Evolutionary conservation across 2,888 invertebrate species (phyloP).

Genomic region (Argyresthia albistria): DNA sequence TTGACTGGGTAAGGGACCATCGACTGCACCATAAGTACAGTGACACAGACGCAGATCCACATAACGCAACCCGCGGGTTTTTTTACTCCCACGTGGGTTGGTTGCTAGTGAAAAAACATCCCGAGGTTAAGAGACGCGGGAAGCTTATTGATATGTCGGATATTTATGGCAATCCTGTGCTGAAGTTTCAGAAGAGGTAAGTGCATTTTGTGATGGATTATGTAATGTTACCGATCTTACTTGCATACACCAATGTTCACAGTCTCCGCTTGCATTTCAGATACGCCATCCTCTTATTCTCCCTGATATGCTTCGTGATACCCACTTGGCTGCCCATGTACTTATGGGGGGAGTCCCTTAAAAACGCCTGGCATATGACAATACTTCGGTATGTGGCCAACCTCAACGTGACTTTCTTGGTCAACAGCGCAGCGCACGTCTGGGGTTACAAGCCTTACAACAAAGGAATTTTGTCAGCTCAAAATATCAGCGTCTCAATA

Average conservation of each 20-base stretch:
- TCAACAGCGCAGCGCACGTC: conserved; percentile 76
- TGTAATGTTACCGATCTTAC: neutral
- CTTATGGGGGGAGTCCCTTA: conserved; percentile 71
- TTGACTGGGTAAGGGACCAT: conserved; percentile 71
- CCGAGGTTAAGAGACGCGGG: conserved; percentile 78
- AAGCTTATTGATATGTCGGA: conserved; percentile 78
- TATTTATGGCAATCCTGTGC: conserved; percentile 76
- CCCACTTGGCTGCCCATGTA: conserved; percentile 73
- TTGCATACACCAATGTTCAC: neutral
- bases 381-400: conserved; percentile 68
- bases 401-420: conserved; percentile 76
- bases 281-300: conserved; percentile 74
- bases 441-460: conserved; percentile 62
- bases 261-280: conserved; percentile 29
- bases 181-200: conserved; percentile 77
- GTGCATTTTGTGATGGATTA: neutral
- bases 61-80: conserved; percentile 82
- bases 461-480: conserved; percentile 24
- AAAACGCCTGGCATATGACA: conserved; percentile 43
- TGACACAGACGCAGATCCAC: conserved; percentile 83
- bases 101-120: conserved; percentile 81
- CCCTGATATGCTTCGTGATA: conserved; percentile 59
- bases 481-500: conserved; percentile 21
- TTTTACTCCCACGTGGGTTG: conserved; percentile 88
- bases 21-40: conserved; percentile 81